phyloP scores from a whole-genome alignment of 2,888 invertebrate species.

The Dascillus cervinus region DNA sequence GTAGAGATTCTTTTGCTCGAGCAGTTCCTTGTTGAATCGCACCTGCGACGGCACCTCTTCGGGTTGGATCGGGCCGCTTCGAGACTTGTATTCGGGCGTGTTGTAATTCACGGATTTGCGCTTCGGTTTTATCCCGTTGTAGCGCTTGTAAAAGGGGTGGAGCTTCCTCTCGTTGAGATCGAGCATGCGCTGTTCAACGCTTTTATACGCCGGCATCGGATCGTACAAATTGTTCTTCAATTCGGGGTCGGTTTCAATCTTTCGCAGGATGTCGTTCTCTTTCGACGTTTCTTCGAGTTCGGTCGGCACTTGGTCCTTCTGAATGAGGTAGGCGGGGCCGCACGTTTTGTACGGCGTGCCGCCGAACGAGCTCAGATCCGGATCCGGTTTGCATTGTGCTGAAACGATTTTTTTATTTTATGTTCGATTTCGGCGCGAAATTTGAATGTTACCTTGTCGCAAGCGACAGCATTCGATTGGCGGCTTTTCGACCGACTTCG shows the following conservation, averaged over 20 bases:
- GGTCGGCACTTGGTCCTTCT: conserved; percentile 23
- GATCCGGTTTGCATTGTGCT: conserved; percentile 15
- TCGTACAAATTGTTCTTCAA: conserved; percentile 27
- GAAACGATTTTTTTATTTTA: neutral
- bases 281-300: conserved; percentile 7
- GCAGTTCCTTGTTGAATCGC: conserved; percentile 27
- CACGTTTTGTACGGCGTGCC: conserved; percentile 31
- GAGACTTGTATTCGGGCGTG: conserved; percentile 18
- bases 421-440: too few relatives aligned
- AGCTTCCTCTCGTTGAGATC: conserved; percentile 29
- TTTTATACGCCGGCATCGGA: conserved; percentile 30
- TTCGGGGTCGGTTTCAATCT: conserved; percentile 29
- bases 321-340: conserved; percentile 33
- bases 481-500: conserved; percentile 3
- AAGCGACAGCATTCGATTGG: conserved; percentile 12
- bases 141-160: conserved; percentile 33
- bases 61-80: conserved; percentile 26
- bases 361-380: conserved; percentile 26
- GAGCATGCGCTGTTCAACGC: conserved; percentile 28
- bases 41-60: conserved; percentile 29
- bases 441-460: conserved; percentile 1
- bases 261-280: conserved; percentile 26
- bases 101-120: neutral
- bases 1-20: conserved; percentile 34
- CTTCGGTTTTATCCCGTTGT: conserved; percentile 7